These are phyloP conservation scores for Patiria pectinifera DNA, from an alignment of 53 echinoderm and acorn worm species.

Conservation along the genomic window DNA sequence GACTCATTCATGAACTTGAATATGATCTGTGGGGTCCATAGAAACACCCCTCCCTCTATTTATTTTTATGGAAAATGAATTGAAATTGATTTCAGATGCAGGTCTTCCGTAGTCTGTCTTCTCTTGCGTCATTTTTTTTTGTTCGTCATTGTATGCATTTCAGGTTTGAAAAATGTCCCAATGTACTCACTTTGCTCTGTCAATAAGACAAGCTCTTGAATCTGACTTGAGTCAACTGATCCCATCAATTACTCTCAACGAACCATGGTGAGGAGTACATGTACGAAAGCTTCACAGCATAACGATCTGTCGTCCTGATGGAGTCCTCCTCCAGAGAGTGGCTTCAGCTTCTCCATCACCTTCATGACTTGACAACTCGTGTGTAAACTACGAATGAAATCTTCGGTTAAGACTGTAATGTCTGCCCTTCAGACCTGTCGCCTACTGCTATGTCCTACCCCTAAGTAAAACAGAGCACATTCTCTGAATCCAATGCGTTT, in stretches of 20 bases:
- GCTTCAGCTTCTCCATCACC: background rate
- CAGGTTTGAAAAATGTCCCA: background rate
- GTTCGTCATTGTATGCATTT: background rate
- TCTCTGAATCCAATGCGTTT: too few relatives aligned
- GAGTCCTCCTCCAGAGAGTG: background rate
- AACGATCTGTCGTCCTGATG: background rate
- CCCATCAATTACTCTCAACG: background rate
- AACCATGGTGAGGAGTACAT: background rate
- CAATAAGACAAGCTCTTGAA: background rate
- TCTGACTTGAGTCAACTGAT: background rate
- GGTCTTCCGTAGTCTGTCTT: background rate
- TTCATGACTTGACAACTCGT: background rate
- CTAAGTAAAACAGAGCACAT: too few relatives aligned
- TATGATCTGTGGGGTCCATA: background rate
- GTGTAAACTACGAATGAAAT: background rate
- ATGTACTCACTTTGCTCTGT: background rate
- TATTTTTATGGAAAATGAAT: background rate
- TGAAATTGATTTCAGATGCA: background rate
- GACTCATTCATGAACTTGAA: conserved; percentile 23
- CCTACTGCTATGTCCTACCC: too few relatives aligned
- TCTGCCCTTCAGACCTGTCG: too few relatives aligned
- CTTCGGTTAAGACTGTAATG: background rate
- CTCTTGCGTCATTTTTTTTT: background rate
- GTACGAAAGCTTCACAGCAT: background rate
- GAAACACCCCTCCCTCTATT: background rate